These are phyloP conservation scores for Cryptus armator DNA, from an alignment of 2,888 invertebrate genomes.

Conservation along the genomic window DNA sequence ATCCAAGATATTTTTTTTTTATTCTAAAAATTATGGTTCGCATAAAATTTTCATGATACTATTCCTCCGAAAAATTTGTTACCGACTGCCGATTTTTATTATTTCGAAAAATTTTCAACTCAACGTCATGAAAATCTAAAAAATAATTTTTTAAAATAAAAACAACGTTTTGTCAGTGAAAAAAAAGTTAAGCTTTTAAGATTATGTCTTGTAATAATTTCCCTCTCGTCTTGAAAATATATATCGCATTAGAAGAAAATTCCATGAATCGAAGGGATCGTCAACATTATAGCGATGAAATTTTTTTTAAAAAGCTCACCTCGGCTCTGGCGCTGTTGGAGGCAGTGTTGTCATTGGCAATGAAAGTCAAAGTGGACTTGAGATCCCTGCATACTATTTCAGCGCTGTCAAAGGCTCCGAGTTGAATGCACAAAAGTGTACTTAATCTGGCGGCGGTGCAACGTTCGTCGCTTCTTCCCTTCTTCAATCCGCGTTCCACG, in stretches of 20 bases:
- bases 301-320: slow-evolving; percentile 84
- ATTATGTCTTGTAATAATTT: neutral
- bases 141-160: neutral
- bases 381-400: slow-evolving; percentile 91
- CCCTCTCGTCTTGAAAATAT: neutral
- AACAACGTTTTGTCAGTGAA: neutral
- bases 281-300: neutral
- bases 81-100: neutral
- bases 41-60: neutral
- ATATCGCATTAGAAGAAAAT: neutral
- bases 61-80: neutral
- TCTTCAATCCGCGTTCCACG: slow-evolving; percentile 92
- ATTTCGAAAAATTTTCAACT: neutral
- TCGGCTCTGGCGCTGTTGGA: slow-evolving; percentile 91
- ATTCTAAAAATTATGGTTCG: neutral
- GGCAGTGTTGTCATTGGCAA: slow-evolving; percentile 92
- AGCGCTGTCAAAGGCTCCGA: slow-evolving; percentile 87
- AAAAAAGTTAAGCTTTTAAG: neutral
- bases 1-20: neutral
- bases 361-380: slow-evolving; percentile 90
- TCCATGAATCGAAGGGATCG: too few species aligned
- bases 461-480: slow-evolving; percentile 94
- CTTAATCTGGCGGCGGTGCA: slow-evolving; percentile 93
- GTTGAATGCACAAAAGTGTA: slow-evolving; percentile 93
- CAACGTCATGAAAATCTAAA: neutral